phyloP scores from a whole-genome alignment of 2,888 invertebrate species.

The Eilema sororculum region DNA sequence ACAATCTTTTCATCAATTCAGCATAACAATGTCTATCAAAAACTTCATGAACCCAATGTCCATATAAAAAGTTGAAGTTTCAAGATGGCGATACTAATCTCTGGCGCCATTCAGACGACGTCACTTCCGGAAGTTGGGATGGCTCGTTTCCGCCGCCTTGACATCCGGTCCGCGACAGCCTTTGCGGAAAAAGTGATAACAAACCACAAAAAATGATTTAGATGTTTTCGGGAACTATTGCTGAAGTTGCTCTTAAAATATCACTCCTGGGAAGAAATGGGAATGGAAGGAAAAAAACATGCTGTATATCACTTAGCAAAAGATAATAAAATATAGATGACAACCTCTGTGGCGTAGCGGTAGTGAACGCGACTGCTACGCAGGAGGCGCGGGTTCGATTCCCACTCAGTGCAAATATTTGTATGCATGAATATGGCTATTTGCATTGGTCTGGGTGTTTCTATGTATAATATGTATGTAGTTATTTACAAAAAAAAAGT shows the following conservation, averaged over 20 bases:
- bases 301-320: background rate
- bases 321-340: background rate
- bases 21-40: slow-evolving; percentile 27
- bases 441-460: no score
- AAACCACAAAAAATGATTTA: slow-evolving; percentile 37
- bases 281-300: background rate
- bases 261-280: background rate
- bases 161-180: slow-evolving; percentile 58
- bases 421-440: no score
- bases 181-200: slow-evolving; percentile 42
- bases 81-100: slow-evolving; percentile 50
- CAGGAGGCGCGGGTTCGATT: no score
- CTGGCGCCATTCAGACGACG: slow-evolving; percentile 67
- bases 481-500: no score
- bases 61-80: slow-evolving; percentile 48
- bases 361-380: no score
- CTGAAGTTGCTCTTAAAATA: slow-evolving; percentile 5
- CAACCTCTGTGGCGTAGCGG: no score
- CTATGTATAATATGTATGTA: no score
- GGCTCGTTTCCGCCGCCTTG: slow-evolving; percentile 59
- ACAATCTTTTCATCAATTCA: background rate
- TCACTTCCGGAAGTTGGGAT: slow-evolving; percentile 65
- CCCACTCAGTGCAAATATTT: background rate
- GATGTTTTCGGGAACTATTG: slow-evolving; percentile 17
- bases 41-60: slow-evolving; percentile 44